Conservation (phyloP, 2,888 invertebrate species). For the Zaprionus bogoriensis region DNA sequence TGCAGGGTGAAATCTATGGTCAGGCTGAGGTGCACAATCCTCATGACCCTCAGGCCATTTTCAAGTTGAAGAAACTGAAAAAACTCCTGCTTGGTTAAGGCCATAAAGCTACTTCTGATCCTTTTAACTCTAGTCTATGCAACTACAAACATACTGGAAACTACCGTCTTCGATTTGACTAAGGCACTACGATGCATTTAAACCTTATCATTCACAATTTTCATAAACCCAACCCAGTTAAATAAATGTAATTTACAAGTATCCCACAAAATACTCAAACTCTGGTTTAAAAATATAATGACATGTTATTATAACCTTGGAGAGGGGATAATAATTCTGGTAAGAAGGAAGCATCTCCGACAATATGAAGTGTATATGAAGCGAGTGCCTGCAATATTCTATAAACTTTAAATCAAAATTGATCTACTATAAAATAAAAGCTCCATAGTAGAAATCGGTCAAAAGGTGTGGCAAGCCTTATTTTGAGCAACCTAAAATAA, state of each 20-base stretch:
- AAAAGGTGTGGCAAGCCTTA: too few species aligned
- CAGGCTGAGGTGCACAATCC: conserved; percentile 77
- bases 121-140: conserved; percentile 53
- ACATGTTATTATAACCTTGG: too few species aligned
- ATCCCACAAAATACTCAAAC: too few species aligned
- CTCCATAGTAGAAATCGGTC: too few species aligned
- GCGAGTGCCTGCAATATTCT: too few species aligned
- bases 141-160: conserved; percentile 16
- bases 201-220: conserved; percentile 20
- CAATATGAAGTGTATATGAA: too few species aligned
- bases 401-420: too few species aligned
- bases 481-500: too few species aligned
- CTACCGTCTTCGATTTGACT: conserved; percentile 16
- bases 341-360: too few species aligned
- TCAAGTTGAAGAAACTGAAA: conserved; percentile 82
- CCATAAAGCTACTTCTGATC: background rate
- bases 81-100: conserved; percentile 79
- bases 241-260: conserved; percentile 55
- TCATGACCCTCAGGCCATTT: conserved; percentile 79
- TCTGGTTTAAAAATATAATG: too few species aligned
- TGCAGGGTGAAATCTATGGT: conserved; percentile 74
- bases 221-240: conserved; percentile 31
- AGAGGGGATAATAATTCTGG: too few species aligned
- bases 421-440: too few species aligned
- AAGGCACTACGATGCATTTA: conserved; percentile 9